Evolutionary conservation across 2,888 invertebrate genomes (phyloP).

Genomic region (Watsonalla binaria): DNA sequence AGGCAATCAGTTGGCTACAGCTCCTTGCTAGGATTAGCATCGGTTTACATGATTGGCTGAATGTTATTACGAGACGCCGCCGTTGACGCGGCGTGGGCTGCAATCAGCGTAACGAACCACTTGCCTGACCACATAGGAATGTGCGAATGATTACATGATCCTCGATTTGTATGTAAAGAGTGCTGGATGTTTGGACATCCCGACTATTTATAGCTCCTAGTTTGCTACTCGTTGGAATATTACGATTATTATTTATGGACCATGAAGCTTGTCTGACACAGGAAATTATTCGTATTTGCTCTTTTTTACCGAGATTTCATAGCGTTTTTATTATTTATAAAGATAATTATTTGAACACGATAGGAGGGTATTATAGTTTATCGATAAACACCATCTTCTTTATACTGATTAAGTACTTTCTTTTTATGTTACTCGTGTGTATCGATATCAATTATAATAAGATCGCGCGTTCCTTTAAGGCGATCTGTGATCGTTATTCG

Average conservation of each 20-base stretch:
- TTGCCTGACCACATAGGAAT: constrained; percentile 12
- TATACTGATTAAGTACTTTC: too few species aligned
- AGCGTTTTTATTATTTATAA: too few species aligned
- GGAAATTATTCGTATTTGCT: too few species aligned
- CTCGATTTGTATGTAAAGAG: neutral
- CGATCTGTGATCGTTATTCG: neutral
- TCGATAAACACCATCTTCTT: too few species aligned
- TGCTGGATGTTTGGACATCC: too few species aligned
- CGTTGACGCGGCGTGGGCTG: constrained; percentile 24
- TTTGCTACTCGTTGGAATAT: neutral
- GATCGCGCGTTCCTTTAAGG: neutral
- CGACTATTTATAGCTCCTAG: too few species aligned
- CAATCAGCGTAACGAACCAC: constrained; percentile 25
- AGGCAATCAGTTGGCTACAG: constrained; percentile 4
- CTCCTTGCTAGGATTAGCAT: constrained; percentile 10
- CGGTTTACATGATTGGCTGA: constrained; percentile 6
- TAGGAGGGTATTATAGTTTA: too few species aligned
- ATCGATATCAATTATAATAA: too few species aligned
- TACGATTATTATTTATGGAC: neutral
- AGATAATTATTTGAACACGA: too few species aligned
- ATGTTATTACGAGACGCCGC: constrained; percentile 22
- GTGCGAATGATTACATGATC: neutral
- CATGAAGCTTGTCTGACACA: too few species aligned
- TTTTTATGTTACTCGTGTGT: too few species aligned
- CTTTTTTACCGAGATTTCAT: too few species aligned